Base-by-base conservation (phyloP, 2,888 invertebrate genomes). In the Galerucella nymphaeae region DNA sequence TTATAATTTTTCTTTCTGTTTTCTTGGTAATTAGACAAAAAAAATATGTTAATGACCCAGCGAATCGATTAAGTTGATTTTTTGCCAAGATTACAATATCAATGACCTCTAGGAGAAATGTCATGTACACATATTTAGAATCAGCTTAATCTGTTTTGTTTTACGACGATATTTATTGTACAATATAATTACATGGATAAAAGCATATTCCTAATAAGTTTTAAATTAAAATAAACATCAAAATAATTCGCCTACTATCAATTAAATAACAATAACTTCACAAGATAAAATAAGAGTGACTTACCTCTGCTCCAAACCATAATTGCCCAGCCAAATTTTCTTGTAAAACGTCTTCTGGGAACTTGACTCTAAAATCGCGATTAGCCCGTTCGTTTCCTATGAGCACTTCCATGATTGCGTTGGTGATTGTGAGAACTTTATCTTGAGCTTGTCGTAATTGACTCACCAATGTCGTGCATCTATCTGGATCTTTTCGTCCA, bases 251-350 rank as follows among this genome's bases (percentile, higher is more conserved):
- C 30, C 30, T 30, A 30, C 23, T 23, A 23, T 23, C 2, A 23
- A 23, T 23, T 23, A 3, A 1, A 3, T 23, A 3, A 30, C 5
- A 30, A 30, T 30, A 30, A 30, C 8, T 30, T 30, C 8, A 30
- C 8, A 30, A 30, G 0, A 8, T 30, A 30, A 30, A 30, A 30
- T 30, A 1, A 30, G 2, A 30, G 30, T 30, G 30, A 13, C 79
- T 82, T 83, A 95, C 95, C 92, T 99, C 99, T 72, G 99, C 99
- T 18, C 99, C 99, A 87, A 99, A 99, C 99, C 99, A 99, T 59
- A 99, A 90, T 87, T 99, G 99, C 0, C 99, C 99, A 53, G 98
- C 97, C 75, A 99, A 89, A 88, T 97, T 98, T 86, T 99, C 99
- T 86, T 98, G 98, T 79, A 99, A 90, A 13, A 99, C 97, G 86